Percentiles rank a stretch among this genome's conserved stretches.
phyloP scores from a whole-genome alignment of 2,797 vertebrate species.

The Erethizon dorsatum region DNA sequence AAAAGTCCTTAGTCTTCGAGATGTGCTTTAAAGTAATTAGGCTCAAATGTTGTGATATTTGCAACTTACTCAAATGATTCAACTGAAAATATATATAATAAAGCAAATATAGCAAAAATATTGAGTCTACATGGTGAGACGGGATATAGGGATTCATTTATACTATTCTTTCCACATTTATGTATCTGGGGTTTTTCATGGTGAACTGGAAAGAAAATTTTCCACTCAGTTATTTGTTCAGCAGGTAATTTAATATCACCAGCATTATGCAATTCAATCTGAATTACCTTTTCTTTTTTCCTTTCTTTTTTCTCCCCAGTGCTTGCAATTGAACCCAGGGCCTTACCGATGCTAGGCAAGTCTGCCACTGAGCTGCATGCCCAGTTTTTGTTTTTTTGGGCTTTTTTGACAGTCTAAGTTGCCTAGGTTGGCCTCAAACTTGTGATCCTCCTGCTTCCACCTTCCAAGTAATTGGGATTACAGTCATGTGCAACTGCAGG shows the following conservation, averaged over 20 bases:
- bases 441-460: not conserved
- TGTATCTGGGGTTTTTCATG: not conserved
- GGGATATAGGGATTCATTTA: not conserved
- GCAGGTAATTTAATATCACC: not conserved
- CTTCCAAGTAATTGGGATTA: not conserved
- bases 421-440: not conserved
- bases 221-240: conserved; percentile 11
- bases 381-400: not conserved
- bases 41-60: not conserved
- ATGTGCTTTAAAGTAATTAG: not conserved
- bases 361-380: not conserved
- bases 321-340: not conserved
- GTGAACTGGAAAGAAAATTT: conserved; percentile 30
- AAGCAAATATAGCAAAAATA: conserved; percentile 12
- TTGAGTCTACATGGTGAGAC: not conserved
- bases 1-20: not conserved
- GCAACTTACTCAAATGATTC: conserved; percentile 9
- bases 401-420: not conserved
- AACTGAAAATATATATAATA: conserved; percentile 1
- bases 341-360: not conserved
- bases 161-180: not conserved
- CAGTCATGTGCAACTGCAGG: not conserved
- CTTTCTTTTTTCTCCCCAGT: too few species aligned
- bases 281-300: not conserved
- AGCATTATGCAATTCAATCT: conserved; percentile 31